These are phyloP conservation scores for Hirtodrosophila duncani DNA, from an alignment of 2,888 invertebrate species.

Conservation along the genomic window DNA sequence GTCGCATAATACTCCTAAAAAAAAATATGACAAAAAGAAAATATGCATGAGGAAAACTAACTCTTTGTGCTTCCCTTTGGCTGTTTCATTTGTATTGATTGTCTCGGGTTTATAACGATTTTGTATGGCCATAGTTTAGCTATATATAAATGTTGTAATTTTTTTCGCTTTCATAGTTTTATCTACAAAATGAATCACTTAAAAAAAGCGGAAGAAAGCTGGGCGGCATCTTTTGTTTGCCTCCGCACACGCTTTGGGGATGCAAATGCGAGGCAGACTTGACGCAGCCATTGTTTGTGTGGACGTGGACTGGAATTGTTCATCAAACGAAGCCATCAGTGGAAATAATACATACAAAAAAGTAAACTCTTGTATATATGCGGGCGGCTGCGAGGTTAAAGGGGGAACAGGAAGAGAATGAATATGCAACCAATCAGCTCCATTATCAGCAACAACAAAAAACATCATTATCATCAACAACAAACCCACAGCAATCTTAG, in stretches of 20 bases:
- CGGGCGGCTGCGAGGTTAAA: slow-evolving; percentile 11
- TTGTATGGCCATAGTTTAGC: slow-evolving; percentile 1
- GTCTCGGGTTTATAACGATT: slow-evolving; percentile 1
- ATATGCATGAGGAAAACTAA: not conserved
- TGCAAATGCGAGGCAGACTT: slow-evolving; percentile 51
- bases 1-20: no score
- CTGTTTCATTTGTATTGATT: slow-evolving; percentile 28
- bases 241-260: no score
- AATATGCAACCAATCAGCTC: slow-evolving; percentile 26
- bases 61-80: slow-evolving; percentile 10
- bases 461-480: slow-evolving; percentile 1
- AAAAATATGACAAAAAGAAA: not conserved
- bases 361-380: slow-evolving; percentile 8
- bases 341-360: slow-evolving; percentile 12
- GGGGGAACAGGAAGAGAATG: not conserved
- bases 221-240: slow-evolving; percentile 51
- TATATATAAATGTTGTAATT: slow-evolving; percentile 18
- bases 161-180: slow-evolving; percentile 30
- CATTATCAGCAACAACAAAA: slow-evolving; percentile 25
- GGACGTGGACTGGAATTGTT: slow-evolving; percentile 38
- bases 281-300: slow-evolving; percentile 43
- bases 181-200: slow-evolving; percentile 45
- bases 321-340: slow-evolving; percentile 63
- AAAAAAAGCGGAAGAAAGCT: slow-evolving; percentile 58
- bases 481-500: slow-evolving; percentile 24